These are phyloP conservation scores for Actinostola sp. DNA, from an alignment of 92 coral and sea anemone species.

Conservation along the genomic window DNA sequence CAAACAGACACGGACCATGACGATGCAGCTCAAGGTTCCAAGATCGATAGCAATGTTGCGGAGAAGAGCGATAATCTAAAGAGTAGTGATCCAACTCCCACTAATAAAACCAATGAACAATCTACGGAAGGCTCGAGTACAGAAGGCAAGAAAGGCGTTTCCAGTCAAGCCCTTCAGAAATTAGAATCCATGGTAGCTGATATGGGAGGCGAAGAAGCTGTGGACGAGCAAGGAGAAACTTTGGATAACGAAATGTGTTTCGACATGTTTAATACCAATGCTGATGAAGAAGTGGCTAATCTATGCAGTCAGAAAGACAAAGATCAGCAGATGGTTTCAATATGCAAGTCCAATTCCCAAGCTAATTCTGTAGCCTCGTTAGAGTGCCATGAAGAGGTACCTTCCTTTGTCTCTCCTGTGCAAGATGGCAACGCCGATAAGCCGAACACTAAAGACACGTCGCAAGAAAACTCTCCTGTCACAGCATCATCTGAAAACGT, in stretches of 20 bases:
- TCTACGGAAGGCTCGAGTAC: conserved; percentile 12
- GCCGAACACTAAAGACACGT: conserved; percentile 17
- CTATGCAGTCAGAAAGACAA: conserved; percentile 53
- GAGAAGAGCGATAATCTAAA: conserved; percentile 6
- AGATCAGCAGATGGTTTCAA: conserved; percentile 34
- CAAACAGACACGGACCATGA: not conserved
- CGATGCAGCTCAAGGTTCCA: not conserved
- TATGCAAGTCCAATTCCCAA: conserved; percentile 70
- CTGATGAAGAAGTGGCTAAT: conserved; percentile 76
- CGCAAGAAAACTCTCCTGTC: conserved; percentile 31
- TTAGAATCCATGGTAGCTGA: conserved; percentile 98
- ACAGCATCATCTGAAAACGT: conserved; percentile 7
- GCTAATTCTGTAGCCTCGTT: conserved; percentile 79
- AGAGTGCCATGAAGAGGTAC: conserved; percentile 88
- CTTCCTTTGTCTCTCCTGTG: conserved; percentile 70
- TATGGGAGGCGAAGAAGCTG: conserved; percentile 92
- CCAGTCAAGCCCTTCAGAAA: conserved; percentile 84
- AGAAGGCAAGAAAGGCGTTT: conserved; percentile 33
- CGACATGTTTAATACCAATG: conserved; percentile 52
- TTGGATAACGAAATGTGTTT: conserved; percentile 44
- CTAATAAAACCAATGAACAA: conserved; percentile 1
- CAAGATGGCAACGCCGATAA: conserved; percentile 48
- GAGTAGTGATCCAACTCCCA: conserved; percentile 4
- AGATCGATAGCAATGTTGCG: too few species aligned
- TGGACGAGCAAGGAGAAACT: conserved; percentile 67